phyloP scores from a whole-genome alignment of 2,888 invertebrate genomes.

The Galerucella nymphaeae region DNA sequence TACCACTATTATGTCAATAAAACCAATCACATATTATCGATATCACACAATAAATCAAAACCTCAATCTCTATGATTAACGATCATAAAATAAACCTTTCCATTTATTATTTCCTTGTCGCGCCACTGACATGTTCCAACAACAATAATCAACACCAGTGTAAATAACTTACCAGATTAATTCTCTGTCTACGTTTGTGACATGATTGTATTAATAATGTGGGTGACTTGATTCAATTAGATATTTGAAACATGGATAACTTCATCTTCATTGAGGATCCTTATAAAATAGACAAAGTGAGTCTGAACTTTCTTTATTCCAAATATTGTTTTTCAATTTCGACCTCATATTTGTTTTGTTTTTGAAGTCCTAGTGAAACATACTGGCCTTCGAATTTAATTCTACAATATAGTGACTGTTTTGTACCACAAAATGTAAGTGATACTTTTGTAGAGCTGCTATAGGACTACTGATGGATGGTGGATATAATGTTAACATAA shows the following conservation, averaged over 20 bases:
- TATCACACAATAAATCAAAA: background rate
- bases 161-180: slow-evolving; percentile 14
- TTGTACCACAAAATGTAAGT: too few species aligned
- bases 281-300: slow-evolving; percentile 12
- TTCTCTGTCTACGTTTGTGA: slow-evolving; percentile 14
- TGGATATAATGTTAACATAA: too few species aligned
- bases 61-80: background rate
- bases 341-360: background rate
- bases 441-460: too few species aligned
- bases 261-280: slow-evolving; percentile 26
- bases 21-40: too few species aligned
- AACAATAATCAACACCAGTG: slow-evolving; percentile 8
- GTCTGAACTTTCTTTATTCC: background rate
- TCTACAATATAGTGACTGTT: too few species aligned
- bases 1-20: too few species aligned
- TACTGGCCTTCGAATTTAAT: too few species aligned
- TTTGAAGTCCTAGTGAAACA: background rate
- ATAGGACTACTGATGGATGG: too few species aligned
- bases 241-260: slow-evolving; percentile 20
- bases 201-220: slow-evolving; percentile 6
- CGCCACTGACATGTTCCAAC: slow-evolving; percentile 5
- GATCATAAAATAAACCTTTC: background rate
- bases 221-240: slow-evolving; percentile 22
- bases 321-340: background rate
- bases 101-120: background rate